Evolutionary conservation across 2,888 invertebrate species (phyloP).

Genomic region (Crepidodera aurea): DNA sequence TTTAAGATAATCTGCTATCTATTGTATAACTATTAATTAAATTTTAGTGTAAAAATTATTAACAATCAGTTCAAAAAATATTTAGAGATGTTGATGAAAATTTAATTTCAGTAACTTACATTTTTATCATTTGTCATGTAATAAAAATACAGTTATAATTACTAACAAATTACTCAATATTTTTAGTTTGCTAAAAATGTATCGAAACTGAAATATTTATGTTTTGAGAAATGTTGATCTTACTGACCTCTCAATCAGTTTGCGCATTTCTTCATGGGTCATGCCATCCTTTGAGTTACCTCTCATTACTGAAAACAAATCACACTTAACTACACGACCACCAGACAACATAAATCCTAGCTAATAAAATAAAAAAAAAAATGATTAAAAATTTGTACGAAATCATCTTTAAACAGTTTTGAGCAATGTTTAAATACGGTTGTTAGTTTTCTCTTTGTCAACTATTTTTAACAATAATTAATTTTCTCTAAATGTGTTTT

Average conservation of each 20-base stretch:
- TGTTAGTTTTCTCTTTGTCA: no score
- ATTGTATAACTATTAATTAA: no score
- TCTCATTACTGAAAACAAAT: conserved; percentile 71
- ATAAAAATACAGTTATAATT: no score
- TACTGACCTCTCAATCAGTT: conserved; percentile 96
- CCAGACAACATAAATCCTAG: conserved; percentile 57
- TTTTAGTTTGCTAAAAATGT: not conserved
- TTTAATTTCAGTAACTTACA: conserved; percentile 2
- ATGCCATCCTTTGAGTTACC: conserved; percentile 86
- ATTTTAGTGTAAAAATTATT: not conserved
- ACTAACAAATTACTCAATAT: no score
- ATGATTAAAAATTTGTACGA: no score
- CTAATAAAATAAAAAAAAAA: conserved; percentile 35
- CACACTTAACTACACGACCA: conserved; percentile 65
- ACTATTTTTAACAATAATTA: no score
- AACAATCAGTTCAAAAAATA: not conserved
- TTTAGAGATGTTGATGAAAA: conserved; percentile 7
- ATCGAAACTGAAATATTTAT: conserved; percentile 5
- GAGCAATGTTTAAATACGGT: no score
- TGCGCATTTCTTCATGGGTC: conserved; percentile 96
- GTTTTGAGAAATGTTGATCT: conserved; percentile 27
- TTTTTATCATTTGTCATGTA: not conserved
- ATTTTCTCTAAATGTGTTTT: no score
- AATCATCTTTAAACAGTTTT: no score
- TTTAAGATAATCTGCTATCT: not conserved